Conservation (phyloP, 2,888 invertebrate genomes). For the Leptopterna dolabrata region DNA sequence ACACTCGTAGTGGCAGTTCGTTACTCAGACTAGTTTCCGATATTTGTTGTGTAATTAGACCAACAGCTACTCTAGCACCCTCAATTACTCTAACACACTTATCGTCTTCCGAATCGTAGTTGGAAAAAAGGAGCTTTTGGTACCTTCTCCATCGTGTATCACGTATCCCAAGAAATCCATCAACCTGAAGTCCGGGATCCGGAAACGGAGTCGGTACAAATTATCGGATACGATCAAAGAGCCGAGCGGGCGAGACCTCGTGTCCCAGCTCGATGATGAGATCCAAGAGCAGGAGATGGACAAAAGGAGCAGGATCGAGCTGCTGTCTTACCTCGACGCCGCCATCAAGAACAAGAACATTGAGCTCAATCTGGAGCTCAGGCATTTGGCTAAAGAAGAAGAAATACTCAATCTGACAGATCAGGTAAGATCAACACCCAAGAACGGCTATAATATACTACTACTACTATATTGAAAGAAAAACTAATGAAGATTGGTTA, state of each 20-base stretch:
- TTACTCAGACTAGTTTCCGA: too few relatives aligned
- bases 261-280: slow-evolving; percentile 41
- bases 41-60: too few relatives aligned
- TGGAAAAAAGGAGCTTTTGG: background rate
- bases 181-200: background rate
- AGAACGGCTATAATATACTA: too few relatives aligned
- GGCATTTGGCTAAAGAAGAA: background rate
- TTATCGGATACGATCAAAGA: background rate
- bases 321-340: slow-evolving; percentile 45
- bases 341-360: slow-evolving; percentile 46
- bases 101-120: background rate
- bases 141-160: background rate
- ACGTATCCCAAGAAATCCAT: background rate
- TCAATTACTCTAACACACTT: too few relatives aligned
- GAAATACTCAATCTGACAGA: background rate
- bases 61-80: too few relatives aligned
- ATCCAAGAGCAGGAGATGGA: slow-evolving; percentile 46
- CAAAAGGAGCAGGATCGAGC: slow-evolving; percentile 42
- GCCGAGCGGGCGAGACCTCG: background rate
- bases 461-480: too few relatives aligned
- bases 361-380: background rate
- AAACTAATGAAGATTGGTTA: too few relatives aligned
- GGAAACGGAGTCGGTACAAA: background rate
- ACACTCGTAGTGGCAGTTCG: too few relatives aligned
- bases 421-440: background rate